These are phyloP conservation scores for Drosophila littoralis DNA, from an alignment of 1,140 invertebrate genomes.

Conservation along the genomic window DNA sequence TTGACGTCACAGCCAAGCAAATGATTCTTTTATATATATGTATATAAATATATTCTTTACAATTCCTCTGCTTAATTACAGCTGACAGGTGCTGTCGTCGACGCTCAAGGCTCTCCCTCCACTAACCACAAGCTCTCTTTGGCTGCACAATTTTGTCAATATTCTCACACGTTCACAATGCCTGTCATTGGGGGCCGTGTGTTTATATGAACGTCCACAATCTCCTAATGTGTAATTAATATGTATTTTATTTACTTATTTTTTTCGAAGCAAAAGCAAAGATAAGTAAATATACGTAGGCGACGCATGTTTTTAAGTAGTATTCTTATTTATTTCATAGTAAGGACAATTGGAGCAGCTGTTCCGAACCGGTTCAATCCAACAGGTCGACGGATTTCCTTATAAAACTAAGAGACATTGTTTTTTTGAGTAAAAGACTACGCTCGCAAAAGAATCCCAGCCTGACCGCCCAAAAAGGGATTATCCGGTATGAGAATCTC, in stretches of 20 bases:
- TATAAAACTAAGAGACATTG: no score
- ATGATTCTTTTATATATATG: neutral
- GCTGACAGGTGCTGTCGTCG: conserved; percentile 56
- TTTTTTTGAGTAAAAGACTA: no score
- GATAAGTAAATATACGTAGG: no score
- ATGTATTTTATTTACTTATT: neutral
- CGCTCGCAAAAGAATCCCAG: no score
- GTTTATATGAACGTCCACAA: neutral
- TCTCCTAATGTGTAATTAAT: neutral
- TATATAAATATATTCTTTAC: conserved; percentile 8
- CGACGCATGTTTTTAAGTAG: no score
- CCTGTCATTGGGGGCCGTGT: neutral
- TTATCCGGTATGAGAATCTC: no score
- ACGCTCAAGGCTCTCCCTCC: conserved; percentile 16
- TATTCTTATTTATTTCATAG: no score
- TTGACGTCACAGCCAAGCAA: conserved; percentile 40
- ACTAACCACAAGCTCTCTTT: conserved; percentile 30
- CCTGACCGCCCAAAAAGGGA: no score
- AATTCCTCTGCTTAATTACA: conserved; percentile 42
- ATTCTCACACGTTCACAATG: neutral
- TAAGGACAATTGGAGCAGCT: no score
- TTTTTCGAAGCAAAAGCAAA: neutral
- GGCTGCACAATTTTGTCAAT: conserved; percentile 7
- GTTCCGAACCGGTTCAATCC: no score
- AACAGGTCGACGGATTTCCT: no score